Evolutionary conservation across 2,888 invertebrate species (phyloP).

Genomic region (Amiota mariae): DNA sequence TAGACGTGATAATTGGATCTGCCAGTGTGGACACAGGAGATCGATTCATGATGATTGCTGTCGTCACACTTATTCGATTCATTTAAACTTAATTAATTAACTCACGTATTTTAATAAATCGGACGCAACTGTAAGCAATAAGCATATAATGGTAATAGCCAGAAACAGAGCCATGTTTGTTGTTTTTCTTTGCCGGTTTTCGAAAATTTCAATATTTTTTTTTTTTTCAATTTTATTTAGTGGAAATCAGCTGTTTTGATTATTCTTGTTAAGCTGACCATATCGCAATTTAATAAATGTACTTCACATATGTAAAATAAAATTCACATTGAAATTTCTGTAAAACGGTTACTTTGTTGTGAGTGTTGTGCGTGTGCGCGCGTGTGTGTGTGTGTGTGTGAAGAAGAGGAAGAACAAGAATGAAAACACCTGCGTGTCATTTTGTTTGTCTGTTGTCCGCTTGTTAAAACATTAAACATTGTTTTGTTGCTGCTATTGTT

Average conservation of each 20-base stretch:
- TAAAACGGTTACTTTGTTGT: too few relatives aligned
- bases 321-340: too few relatives aligned
- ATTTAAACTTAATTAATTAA: background rate
- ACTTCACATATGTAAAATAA: too few relatives aligned
- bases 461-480: slow-evolving; percentile 15
- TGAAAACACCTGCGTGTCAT: slow-evolving; percentile 28
- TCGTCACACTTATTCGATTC: too few relatives aligned
- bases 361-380: too few relatives aligned
- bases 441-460: slow-evolving; percentile 15
- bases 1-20: slow-evolving; percentile 58
- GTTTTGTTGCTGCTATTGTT: too few relatives aligned
- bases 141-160: slow-evolving; percentile 1
- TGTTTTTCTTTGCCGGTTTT: background rate
- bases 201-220: too few relatives aligned
- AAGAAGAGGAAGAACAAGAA: background rate
- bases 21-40: slow-evolving; percentile 6
- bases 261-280: too few relatives aligned
- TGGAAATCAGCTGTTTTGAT: background rate
- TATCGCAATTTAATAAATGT: too few relatives aligned
- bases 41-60: background rate
- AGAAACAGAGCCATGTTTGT: slow-evolving; percentile 9
- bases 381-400: too few relatives aligned
- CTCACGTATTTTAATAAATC: slow-evolving; percentile 21
- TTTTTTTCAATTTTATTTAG: too few relatives aligned
- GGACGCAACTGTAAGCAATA: slow-evolving; percentile 6